Evolutionary conservation across 2,113 vertebrate species (phyloP), one percentile per base, ranked within the genome.

Genomic region (Dasyurus viverrinus): DNA sequence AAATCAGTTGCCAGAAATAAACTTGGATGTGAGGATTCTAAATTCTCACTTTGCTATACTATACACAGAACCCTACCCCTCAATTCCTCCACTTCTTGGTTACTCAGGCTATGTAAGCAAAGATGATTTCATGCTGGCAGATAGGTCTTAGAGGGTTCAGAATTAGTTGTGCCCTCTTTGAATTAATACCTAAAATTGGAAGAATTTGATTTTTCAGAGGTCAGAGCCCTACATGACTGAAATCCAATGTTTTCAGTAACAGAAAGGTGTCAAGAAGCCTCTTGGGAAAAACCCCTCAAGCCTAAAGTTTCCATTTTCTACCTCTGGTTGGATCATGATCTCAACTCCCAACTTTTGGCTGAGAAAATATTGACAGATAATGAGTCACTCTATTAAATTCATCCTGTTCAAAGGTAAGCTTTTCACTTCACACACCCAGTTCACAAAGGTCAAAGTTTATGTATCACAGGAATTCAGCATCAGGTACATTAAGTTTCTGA

Each of bases 281-380:
- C 84, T n/a, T 14, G 24, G 89, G 55, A 94, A 93, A 90, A n/a
- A 16, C 47, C 57, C 93, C 90, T 89, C 46, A 94, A 90, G 19
- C 53, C 19, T 55, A 84, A 93, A 96, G 91, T 47, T 92, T 22
- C 26, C 94, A 53, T 57, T 6, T 50, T 26, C 46, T 76, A 93
- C 36, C 90, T 26, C 90, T 91, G 52, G 25, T 50, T 76, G 90
- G 50, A 90, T 96, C 53, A 92, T 0, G 16, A 22, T 92, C 53
- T 54, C 11, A 90, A 89, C 23, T 90, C 46, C 90, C 94, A 91
- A 91, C 48, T 96, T 68, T 36, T 90, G 53, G 92, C 60, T 97
- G 93, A 98, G 89, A 92, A 84, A 98, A 98, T 98, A 98, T 94
- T 98, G 97, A 98, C 98, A 98, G 55, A 48, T 53, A 92, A 68